Evolutionary conservation across 1,140 invertebrate species (phyloP).

Genomic region (Eciton burchellii): DNA sequence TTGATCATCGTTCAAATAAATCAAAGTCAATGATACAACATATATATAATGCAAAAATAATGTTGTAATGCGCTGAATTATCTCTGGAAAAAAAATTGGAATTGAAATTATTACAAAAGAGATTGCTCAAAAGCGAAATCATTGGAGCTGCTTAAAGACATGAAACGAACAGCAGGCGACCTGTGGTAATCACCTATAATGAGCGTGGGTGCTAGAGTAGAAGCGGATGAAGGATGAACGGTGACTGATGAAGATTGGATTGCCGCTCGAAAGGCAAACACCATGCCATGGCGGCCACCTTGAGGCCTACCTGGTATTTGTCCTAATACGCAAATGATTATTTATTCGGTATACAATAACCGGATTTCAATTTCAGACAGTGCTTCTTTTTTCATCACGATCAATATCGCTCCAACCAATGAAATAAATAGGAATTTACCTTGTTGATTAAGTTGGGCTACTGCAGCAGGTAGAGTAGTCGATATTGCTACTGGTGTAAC

Average conservation of each 20-base stretch:
- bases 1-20: slow-evolving; percentile 18
- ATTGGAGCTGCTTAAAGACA: slow-evolving; percentile 36
- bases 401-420: neutral
- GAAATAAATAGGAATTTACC: slow-evolving; percentile 78
- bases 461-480: slow-evolving; percentile 87
- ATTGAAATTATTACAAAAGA: neutral
- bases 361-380: slow-evolving; percentile 1
- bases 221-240: slow-evolving; percentile 87
- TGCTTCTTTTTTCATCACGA: neutral
- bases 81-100: neutral
- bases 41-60: neutral
- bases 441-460: slow-evolving; percentile 86
- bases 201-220: slow-evolving; percentile 86
- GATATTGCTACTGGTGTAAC: slow-evolving; percentile 88
- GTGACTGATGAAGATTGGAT: slow-evolving; percentile 85
- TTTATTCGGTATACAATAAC: slow-evolving; percentile 69
- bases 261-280: slow-evolving; percentile 87
- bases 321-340: slow-evolving; percentile 86
- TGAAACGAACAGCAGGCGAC: slow-evolving; percentile 37
- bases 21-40: slow-evolving; percentile 6
- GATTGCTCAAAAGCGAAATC: slow-evolving; percentile 15
- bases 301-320: slow-evolving; percentile 88
- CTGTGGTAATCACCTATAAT: slow-evolving; percentile 85
- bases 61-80: neutral
- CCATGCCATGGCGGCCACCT: slow-evolving; percentile 89